Evolutionary conservation across 1,140 invertebrate genomes (phyloP).

Genomic region (Periplaneta americana): DNA sequence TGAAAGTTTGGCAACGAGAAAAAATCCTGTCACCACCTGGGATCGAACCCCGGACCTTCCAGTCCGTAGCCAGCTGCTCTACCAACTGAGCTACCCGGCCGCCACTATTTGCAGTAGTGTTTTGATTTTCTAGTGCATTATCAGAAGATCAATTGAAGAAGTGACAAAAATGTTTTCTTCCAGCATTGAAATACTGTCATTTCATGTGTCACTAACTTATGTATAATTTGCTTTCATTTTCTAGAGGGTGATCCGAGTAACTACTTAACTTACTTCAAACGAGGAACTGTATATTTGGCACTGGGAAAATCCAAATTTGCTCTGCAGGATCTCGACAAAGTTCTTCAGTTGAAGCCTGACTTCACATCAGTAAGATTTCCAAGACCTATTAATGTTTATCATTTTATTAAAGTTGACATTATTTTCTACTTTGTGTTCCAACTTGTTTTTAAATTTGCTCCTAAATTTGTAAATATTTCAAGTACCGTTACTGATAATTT

Average conservation of each 20-base stretch:
- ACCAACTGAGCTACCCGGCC: no score
- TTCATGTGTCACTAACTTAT: no score
- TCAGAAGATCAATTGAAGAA: no score
- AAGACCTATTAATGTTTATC: background rate
- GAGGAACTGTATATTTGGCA: slow-evolving; percentile 95
- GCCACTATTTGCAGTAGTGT: no score
- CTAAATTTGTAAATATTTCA: background rate
- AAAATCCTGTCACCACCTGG: no score
- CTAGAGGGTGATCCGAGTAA: slow-evolving; percentile 93
- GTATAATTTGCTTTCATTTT: slow-evolving; percentile 30
- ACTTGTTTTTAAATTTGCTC: background rate
- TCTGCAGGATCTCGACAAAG: slow-evolving; percentile 86
- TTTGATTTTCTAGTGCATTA: no score
- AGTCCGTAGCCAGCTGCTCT: no score
- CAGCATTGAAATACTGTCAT: no score
- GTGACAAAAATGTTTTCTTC: no score
- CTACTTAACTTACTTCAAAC: slow-evolving; percentile 91
- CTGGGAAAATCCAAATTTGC: slow-evolving; percentile 94
- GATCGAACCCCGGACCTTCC: no score
- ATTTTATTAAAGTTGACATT: background rate
- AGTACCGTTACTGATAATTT: background rate
- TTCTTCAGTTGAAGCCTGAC: slow-evolving; percentile 90
- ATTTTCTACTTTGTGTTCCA: background rate
- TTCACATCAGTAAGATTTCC: slow-evolving; percentile 65
- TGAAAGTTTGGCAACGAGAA: no score